phyloP scores from a whole-genome alignment of 53 echinoderm and acorn worm genomes.

The Echinometra lucunter region DNA sequence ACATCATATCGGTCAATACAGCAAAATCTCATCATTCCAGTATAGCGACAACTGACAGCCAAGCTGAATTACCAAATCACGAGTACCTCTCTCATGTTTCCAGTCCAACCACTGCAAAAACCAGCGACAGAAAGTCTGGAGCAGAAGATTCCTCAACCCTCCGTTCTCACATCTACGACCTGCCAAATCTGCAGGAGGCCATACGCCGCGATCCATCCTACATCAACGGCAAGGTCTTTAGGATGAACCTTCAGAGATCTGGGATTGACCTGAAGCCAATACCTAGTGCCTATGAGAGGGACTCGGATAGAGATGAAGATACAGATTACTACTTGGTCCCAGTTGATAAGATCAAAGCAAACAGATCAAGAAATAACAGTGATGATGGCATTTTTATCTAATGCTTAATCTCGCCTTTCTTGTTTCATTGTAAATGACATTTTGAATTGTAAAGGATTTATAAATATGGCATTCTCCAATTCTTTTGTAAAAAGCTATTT shows the following conservation, averaged over 20 bases:
- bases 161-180: constrained; percentile 23
- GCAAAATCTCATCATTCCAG: neutral
- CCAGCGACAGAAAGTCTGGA: neutral
- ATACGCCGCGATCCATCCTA: constrained; percentile 5
- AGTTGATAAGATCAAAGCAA: no score
- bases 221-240: neutral
- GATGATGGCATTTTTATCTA: neutral
- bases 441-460: neutral
- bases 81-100: neutral
- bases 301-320: neutral
- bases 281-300: neutral
- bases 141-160: constrained; percentile 5
- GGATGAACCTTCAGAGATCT: constrained; percentile 17
- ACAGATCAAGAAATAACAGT: neutral
- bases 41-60: neutral
- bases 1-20: neutral
- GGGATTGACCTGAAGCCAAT: neutral
- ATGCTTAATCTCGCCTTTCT: neutral
- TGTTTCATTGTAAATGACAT: neutral
- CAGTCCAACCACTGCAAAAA: neutral
- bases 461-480: neutral
- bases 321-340: constrained; percentile 34
- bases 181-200: neutral
- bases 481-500: neutral
- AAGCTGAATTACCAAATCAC: constrained; percentile 6